Evolutionary conservation across 2,797 vertebrate species (phyloP).

Genomic region (Lagorchestes hirsutus): DNA sequence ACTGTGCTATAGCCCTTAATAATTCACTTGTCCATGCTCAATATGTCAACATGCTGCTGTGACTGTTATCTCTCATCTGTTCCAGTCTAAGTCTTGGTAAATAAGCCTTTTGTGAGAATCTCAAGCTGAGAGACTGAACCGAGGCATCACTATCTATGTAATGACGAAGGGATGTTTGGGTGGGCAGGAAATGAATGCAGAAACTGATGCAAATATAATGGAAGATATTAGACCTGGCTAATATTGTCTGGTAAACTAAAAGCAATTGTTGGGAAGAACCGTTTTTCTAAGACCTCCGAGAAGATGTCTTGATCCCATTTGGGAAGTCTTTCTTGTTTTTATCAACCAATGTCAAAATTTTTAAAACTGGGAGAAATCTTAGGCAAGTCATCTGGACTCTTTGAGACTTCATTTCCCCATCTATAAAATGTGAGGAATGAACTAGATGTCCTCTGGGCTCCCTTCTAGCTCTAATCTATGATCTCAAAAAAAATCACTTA

Average conservation of each 20-base stretch:
- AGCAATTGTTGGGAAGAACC: not conserved
- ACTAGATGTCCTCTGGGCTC: not conserved
- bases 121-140: conserved; percentile 22
- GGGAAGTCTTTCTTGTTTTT: not conserved
- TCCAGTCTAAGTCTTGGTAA: conserved; percentile 55
- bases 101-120: conserved; percentile 8
- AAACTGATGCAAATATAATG: not conserved
- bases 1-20: conserved; percentile 63
- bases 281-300: not conserved
- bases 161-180: not conserved
- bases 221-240: not conserved
- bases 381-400: not conserved
- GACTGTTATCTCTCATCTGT: conserved; percentile 11
- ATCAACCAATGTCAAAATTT: not conserved
- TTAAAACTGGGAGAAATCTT: not conserved
- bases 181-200: not conserved
- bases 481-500: not conserved
- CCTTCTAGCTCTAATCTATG: not conserved
- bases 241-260: not conserved
- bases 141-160: conserved; percentile 32
- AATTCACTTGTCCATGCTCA: conserved; percentile 65
- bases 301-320: not conserved
- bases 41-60: conserved; percentile 31
- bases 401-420: not conserved
- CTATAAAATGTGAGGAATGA: not conserved